phyloP scores from a whole-genome alignment of 2,888 invertebrate species.

The Beris chalybata region DNA sequence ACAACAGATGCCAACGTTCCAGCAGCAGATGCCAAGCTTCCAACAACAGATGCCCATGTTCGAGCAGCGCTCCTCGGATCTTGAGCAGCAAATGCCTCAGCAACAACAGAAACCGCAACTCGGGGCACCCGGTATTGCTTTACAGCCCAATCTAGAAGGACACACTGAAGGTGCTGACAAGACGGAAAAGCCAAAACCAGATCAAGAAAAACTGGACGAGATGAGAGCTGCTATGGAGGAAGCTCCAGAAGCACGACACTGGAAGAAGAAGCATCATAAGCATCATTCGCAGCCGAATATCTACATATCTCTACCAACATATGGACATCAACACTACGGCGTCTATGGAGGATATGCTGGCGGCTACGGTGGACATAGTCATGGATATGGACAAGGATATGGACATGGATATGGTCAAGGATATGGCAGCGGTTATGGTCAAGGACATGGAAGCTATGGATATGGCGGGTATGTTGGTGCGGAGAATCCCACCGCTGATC shows the following conservation, averaged over 20 bases:
- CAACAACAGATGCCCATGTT: background rate
- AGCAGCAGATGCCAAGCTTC: background rate
- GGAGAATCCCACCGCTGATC: background rate
- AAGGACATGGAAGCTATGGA: background rate
- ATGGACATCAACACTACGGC: background rate
- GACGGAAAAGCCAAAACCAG: background rate
- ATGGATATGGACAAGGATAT: background rate
- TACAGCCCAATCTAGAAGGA: background rate
- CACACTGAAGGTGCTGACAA: background rate
- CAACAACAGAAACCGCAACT: conserved; percentile 2
- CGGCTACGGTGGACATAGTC: conserved; percentile 10
- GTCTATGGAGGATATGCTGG: conserved; percentile 29
- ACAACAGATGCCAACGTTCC: background rate
- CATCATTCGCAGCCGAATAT: background rate
- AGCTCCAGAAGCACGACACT: conserved; percentile 1
- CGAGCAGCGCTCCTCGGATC: background rate
- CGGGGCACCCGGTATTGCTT: too few species aligned
- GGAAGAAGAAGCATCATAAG: background rate
- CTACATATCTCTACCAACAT: too few species aligned
- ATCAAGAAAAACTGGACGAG: conserved; percentile 19
- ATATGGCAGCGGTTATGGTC: background rate
- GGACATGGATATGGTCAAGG: background rate
- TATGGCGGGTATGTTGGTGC: background rate
- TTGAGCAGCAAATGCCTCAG: background rate
- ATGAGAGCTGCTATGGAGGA: conserved; percentile 12